Base-by-base conservation (phyloP, 1,140 invertebrate genomes). In the Anoplolepis gracilipes region DNA sequence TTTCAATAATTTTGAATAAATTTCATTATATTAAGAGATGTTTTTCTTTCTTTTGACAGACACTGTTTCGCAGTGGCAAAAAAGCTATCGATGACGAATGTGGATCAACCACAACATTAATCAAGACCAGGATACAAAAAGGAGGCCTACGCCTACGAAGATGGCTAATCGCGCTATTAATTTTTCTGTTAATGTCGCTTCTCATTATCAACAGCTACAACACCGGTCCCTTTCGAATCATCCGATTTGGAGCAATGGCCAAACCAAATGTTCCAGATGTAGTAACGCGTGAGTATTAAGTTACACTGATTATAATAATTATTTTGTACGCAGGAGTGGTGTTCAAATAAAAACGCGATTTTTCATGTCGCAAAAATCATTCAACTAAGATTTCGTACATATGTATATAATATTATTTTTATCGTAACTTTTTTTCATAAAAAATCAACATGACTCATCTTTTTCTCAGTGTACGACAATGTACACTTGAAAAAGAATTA, bases 191-290 rank as follows among this genome's bases (percentile, higher is more conserved):
- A 16, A 86, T 86, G 70, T 94, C 91, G 11, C 79, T 94, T 61
- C 57, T 94, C 33, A 86, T 93, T 16, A 92, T 94, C 39, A 95
- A 95, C 73, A 94, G 85, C 30, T 92, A 94, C 33, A 90, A 90
- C 59, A 91, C 92, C 1, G 89, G 92, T 13, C 92, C 94, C 88
- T 93, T 94, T 86, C 88, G 86, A 28, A 85, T 91, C 0, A 72
- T 86, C 19, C 88, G 88, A 39, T 87, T 92, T 8, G 85, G 90
- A 11, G 91, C 81, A 57, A 77, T 88, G 11, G 42, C 57, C 19
- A 90, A 90, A 22, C 36, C 78, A 28, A 79, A 67, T 25, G 73
- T 79, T 33, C 90, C 90, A 89, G 90, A 93, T 94, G 64, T 36
- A 46, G 22, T 33, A 53, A 36, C 76, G n/a, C 76, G 76, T 79